phyloP scores from a whole-genome alignment of 1,140 invertebrate species.

The Saccostrea glomerata region DNA sequence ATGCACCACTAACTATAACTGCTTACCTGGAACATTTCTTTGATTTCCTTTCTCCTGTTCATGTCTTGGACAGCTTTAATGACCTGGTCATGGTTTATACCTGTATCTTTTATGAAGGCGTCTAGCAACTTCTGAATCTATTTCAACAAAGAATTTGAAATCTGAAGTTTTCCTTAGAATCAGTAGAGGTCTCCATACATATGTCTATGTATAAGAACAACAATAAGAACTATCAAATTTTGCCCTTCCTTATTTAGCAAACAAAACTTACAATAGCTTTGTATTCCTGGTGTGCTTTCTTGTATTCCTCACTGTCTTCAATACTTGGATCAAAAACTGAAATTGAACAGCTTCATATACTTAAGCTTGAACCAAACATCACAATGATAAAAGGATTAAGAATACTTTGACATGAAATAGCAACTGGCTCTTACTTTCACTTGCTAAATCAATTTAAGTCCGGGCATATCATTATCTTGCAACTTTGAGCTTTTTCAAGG shows the following conservation, averaged over 20 bases:
- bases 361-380: too few relatives aligned
- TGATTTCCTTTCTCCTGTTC: constrained; percentile 71
- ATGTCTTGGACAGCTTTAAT: constrained; percentile 72
- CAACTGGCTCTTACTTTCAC: too few relatives aligned
- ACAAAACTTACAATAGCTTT: constrained; percentile 67
- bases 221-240: too few relatives aligned
- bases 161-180: too few relatives aligned
- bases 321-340: constrained; percentile 74
- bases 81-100: constrained; percentile 72
- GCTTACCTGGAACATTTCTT: constrained; percentile 74
- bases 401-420: background rate
- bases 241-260: background rate
- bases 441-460: too few relatives aligned
- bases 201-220: too few relatives aligned
- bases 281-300: constrained; percentile 70
- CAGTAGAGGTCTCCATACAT: too few relatives aligned
- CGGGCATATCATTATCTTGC: too few relatives aligned
- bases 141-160: constrained; percentile 35
- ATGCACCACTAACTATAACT: background rate
- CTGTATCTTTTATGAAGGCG: constrained; percentile 71
- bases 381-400: background rate
- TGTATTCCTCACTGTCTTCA: constrained; percentile 71
- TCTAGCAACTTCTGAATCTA: constrained; percentile 73
- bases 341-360: background rate
- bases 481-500: too few relatives aligned